A percentile compares a stretch with the other conserved stretches of the same genome.
Evolutionary conservation across 2,797 vertebrate species (phyloP).

Genomic region (Urocyon cinereoargenteus): DNA sequence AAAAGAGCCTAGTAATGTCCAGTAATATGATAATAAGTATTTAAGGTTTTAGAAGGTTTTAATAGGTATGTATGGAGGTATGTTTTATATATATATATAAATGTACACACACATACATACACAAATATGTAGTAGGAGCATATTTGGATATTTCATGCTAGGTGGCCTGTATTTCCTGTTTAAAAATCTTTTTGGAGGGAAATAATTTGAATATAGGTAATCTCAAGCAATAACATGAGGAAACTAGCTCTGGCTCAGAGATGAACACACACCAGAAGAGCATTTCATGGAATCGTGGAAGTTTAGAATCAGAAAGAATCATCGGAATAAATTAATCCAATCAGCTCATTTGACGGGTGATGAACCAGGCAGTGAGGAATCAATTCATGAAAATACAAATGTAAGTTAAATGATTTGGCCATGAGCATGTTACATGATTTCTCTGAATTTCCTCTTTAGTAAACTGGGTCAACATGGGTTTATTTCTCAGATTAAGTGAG

Average conservation of each 20-base stretch:
- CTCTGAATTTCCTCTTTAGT: not conserved
- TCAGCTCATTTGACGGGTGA: not conserved
- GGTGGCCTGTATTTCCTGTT: not conserved
- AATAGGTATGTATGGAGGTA: not conserved
- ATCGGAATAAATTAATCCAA: not conserved
- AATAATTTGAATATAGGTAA: not conserved
- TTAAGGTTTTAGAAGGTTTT: not conserved
- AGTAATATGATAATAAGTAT: not conserved
- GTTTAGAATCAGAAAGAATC: slow-evolving; percentile 18
- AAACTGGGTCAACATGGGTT: not conserved
- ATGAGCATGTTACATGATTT: not conserved
- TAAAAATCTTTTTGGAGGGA: not conserved
- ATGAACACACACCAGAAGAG: not conserved
- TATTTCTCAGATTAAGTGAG: slow-evolving; percentile 13
- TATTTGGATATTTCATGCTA: not conserved
- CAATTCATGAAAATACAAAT: slow-evolving; percentile 15
- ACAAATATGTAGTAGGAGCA: not conserved
- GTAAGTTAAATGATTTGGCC: not conserved
- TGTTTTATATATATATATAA: not conserved
- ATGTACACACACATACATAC: too few relatives aligned
- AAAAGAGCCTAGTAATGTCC: not conserved
- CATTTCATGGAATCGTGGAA: not conserved
- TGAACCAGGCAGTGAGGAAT: not conserved
- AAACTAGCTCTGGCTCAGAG: not conserved
- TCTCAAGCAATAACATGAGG: not conserved